Evolutionary conservation across 2,888 invertebrate species (phyloP).

Genomic region (Trachelus stipa): DNA sequence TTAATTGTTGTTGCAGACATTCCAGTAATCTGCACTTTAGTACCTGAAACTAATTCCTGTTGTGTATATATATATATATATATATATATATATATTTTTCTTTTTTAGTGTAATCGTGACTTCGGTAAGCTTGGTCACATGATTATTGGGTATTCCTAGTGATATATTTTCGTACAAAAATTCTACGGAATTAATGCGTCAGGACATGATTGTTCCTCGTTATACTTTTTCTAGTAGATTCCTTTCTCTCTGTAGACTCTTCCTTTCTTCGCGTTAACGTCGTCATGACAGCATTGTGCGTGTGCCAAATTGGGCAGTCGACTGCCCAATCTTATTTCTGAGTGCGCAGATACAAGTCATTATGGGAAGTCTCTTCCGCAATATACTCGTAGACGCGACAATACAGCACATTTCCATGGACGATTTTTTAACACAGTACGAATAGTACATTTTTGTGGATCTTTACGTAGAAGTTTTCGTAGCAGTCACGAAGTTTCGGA

Average conservation of each 20-base stretch:
- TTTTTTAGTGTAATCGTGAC: too few species aligned
- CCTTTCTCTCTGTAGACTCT: not conserved
- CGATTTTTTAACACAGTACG: not conserved
- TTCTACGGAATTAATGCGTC: not conserved
- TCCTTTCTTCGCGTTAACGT: not conserved
- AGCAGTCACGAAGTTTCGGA: not conserved
- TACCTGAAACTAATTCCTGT: not conserved
- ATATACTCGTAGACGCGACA: not conserved
- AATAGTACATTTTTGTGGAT: not conserved
- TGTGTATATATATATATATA: not conserved
- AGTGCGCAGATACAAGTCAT: not conserved
- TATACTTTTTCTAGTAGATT: not conserved
- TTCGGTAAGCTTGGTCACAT: too few species aligned
- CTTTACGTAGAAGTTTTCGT: not conserved
- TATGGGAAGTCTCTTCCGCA: not conserved
- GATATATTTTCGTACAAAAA: not conserved
- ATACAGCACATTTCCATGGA: not conserved
- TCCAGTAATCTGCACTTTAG: not conserved
- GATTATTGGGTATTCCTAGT: not conserved
- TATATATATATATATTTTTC: too few species aligned
- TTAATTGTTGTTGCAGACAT: not conserved
- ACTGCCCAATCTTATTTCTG: not conserved
- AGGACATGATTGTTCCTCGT: not conserved
- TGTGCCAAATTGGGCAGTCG: not conserved
- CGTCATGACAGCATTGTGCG: not conserved